These are phyloP conservation scores for Celastrina argiolus DNA, from an alignment of 2,888 invertebrate genomes.

Conservation along the genomic window DNA sequence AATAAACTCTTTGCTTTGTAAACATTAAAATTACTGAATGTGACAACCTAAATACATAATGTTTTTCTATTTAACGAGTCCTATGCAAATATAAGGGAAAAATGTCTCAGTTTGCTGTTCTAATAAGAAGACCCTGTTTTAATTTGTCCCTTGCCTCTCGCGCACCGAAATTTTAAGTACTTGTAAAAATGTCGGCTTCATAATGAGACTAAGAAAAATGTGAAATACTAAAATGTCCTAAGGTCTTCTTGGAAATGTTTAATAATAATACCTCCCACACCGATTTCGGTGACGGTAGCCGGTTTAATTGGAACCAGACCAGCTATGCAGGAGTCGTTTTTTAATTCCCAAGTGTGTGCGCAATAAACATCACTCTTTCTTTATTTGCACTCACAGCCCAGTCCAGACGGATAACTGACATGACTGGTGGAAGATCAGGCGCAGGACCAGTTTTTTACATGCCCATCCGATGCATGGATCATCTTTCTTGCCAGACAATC, in stretches of 20 bases:
- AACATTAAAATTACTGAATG: slow-evolving; percentile 8
- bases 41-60: slow-evolving; percentile 15
- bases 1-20: slow-evolving; percentile 15
- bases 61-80: slow-evolving; percentile 8
- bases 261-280: no score
- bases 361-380: no score
- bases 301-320: no score
- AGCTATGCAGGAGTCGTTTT: no score
- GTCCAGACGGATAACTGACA: no score
- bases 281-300: no score
- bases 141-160: background rate
- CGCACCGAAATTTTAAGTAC: background rate
- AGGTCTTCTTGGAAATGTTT: background rate
- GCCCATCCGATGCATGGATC: no score
- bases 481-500: no score
- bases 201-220: background rate
- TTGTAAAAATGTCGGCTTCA: background rate
- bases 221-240: background rate
- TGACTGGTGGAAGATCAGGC: no score
- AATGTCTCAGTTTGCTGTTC: slow-evolving; percentile 2
- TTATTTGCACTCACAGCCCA: no score
- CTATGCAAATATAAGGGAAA: slow-evolving; percentile 15
- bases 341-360: no score
- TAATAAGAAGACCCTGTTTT: slow-evolving; percentile 4
- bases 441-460: no score